Conservation (phyloP, 2,797 vertebrate genomes). For the Anas acuta region DNA sequence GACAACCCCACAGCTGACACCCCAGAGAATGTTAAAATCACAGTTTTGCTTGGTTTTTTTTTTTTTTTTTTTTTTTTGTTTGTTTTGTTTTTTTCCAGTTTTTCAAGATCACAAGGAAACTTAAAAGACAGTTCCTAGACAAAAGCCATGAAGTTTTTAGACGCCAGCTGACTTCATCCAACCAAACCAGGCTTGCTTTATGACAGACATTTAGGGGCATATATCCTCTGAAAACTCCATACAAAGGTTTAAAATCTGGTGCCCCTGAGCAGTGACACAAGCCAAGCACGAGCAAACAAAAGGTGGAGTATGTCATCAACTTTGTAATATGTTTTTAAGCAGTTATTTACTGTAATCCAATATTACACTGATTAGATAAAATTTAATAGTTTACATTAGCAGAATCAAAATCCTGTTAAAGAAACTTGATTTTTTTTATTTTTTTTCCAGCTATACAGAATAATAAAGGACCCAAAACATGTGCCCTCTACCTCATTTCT, state of each 20-base stretch:
- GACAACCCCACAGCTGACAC: neutral
- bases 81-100: no score
- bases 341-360: neutral
- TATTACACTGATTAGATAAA: neutral
- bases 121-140: neutral
- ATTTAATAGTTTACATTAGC: neutral
- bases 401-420: neutral
- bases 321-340: neutral
- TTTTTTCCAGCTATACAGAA: neutral
- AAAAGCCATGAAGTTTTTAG: neutral
- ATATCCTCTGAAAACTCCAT: neutral
- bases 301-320: neutral
- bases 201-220: neutral
- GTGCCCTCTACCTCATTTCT: neutral
- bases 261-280: neutral
- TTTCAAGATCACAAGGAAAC: no score
- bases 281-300: neutral
- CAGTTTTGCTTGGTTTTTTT: neutral
- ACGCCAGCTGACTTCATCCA: neutral
- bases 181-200: neutral
- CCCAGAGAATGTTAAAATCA: neutral
- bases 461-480: neutral
- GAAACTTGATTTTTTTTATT: neutral
- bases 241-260: neutral
- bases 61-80: neutral